Conservation (phyloP, 1,140 invertebrate species). For the Dreissena rostriformis region DNA sequence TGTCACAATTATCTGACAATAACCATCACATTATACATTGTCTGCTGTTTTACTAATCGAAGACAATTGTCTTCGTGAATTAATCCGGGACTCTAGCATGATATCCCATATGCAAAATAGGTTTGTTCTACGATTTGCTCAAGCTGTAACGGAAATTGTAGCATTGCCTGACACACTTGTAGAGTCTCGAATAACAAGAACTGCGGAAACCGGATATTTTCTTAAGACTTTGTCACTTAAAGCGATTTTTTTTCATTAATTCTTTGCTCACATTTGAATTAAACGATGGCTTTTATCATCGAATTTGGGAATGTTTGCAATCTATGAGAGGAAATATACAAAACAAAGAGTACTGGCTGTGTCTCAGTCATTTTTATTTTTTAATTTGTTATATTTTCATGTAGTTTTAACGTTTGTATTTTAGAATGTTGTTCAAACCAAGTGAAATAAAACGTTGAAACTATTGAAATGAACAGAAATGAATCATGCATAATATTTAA, state of each 20-base stretch:
- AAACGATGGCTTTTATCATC: too few relatives aligned
- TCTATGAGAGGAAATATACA: too few relatives aligned
- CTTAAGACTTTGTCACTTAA: slow-evolving; percentile 44
- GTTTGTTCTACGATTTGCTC: slow-evolving; percentile 53
- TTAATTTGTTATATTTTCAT: too few relatives aligned
- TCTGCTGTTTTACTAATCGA: slow-evolving; percentile 41
- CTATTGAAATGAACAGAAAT: too few relatives aligned
- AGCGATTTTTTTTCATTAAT: slow-evolving; percentile 50
- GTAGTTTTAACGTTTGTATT: too few relatives aligned
- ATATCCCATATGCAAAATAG: slow-evolving; percentile 47
- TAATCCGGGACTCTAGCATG: slow-evolving; percentile 42
- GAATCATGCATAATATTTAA: too few relatives aligned
- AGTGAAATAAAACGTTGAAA: too few relatives aligned
- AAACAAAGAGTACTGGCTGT: too few relatives aligned
- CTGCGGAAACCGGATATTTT: slow-evolving; percentile 56
- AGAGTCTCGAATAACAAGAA: slow-evolving; percentile 30
- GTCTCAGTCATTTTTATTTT: too few relatives aligned
- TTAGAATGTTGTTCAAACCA: too few relatives aligned
- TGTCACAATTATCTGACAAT: slow-evolving; percentile 30
- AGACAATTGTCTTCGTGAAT: slow-evolving; percentile 37
- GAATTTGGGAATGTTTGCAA: too few relatives aligned
- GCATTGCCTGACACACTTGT: slow-evolving; percentile 7
- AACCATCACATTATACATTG: slow-evolving; percentile 46
- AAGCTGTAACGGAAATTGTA: slow-evolving; percentile 52
- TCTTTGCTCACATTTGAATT: neutral